A percentile compares a stretch with the other conserved stretches of the same genome.
phyloP scores from a whole-genome alignment of 2,113 vertebrate genomes.

The Onychorhynchus coronatus region DNA sequence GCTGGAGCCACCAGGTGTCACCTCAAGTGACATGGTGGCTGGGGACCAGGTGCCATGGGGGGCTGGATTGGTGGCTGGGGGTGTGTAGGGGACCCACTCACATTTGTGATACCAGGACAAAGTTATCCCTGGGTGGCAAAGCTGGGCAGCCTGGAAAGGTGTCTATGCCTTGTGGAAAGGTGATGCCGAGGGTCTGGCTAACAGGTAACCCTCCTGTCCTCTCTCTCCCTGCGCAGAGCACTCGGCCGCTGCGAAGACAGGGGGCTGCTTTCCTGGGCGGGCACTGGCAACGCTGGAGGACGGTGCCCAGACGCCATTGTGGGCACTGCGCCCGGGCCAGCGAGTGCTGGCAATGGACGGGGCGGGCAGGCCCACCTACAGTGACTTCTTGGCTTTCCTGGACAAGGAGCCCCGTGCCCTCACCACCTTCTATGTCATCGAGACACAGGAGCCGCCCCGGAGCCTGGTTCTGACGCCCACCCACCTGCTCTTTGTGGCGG shows the following conservation, averaged over 20 bases:
- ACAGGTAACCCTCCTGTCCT: conserved; percentile 23
- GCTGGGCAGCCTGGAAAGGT: fast-evolving
- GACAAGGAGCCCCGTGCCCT: conserved; percentile 76
- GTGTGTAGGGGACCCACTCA: fast-evolving
- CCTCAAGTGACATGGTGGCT: background rate
- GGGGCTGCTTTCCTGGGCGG: conserved; percentile 90
- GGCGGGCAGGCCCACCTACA: conserved; percentile 81
- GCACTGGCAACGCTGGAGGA: conserved; percentile 81
- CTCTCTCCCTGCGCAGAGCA: conserved; percentile 81
- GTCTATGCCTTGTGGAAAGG: background rate
- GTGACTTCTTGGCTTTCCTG: conserved; percentile 90
- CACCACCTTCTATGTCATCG: conserved; percentile 84
- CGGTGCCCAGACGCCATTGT: conserved; percentile 77
- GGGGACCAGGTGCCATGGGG: fast-evolving
- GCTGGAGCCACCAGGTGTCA: background rate
- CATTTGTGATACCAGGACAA: background rate
- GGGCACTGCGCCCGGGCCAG: conserved; percentile 85
- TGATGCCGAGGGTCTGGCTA: background rate
- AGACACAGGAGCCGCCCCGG: conserved; percentile 79
- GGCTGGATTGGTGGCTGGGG: background rate
- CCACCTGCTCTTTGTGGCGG: conserved; percentile 87
- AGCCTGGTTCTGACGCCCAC: conserved; percentile 86
- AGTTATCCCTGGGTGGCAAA: background rate
- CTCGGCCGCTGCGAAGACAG: conserved; percentile 94
- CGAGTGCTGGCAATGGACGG: conserved; percentile 86